A percentile compares a stretch with the other conserved stretches of the same genome.
Conservation (phyloP, 2,797 vertebrate genomes). For the Thripadectes ignobilis region DNA sequence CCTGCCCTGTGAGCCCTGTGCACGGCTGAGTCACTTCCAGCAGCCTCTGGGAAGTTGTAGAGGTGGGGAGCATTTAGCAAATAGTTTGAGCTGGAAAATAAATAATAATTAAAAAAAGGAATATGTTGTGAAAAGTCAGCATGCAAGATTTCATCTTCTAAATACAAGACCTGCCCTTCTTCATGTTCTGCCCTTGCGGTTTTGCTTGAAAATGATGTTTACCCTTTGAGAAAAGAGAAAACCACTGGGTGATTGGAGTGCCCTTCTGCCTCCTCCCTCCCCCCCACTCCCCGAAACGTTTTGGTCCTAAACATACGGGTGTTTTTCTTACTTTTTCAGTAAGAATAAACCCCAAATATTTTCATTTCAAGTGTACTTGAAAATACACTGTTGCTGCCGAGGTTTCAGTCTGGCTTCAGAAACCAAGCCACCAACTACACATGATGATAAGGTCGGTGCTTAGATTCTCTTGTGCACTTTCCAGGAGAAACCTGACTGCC, state of each 20-base stretch:
- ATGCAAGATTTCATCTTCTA: not conserved
- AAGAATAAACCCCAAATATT: not conserved
- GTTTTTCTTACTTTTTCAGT: not conserved
- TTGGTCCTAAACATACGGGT: not conserved
- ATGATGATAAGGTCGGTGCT: not conserved
- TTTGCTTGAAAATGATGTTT: not conserved
- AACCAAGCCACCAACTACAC: not conserved
- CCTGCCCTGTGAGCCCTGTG: accelerated
- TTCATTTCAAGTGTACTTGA: not conserved
- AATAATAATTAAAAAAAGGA: not conserved
- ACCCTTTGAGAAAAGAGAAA: not conserved
- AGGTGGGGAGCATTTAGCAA: not conserved
- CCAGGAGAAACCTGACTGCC: not conserved
- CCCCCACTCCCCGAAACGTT: not conserved
- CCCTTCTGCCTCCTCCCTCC: not conserved
- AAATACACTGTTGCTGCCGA: not conserved
- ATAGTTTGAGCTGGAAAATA: not conserved
- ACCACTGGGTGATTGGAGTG: not conserved
- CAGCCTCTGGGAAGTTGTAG: not conserved
- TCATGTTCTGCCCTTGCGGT: not conserved
- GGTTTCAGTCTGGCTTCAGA: not conserved
- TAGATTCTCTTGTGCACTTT: not conserved
- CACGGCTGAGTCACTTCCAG: not conserved
- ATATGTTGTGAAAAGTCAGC: accelerated
- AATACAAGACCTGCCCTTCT: not conserved